Conservation (phyloP, 2,888 invertebrate species). For the Masnerella sp. region DNA sequence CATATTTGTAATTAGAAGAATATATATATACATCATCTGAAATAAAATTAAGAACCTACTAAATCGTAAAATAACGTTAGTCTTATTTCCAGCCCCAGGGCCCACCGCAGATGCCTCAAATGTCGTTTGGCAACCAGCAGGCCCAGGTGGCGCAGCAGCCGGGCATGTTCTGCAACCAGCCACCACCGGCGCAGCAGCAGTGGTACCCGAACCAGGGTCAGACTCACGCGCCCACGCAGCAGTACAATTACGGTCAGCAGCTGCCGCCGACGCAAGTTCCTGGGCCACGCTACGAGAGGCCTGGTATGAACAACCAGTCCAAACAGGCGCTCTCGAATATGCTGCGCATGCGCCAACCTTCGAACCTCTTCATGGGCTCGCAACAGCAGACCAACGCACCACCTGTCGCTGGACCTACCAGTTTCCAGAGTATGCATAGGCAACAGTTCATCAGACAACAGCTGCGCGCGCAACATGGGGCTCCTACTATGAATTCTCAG, state of each 20-base stretch:
- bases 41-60: not conserved
- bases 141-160: conserved; percentile 73
- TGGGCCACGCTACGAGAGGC: conserved; percentile 76
- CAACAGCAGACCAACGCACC: conserved; percentile 72
- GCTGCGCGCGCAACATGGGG: conserved; percentile 74
- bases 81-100: conserved; percentile 63
- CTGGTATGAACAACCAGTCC: conserved; percentile 83
- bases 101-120: conserved; percentile 70
- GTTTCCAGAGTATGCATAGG: conserved; percentile 77
- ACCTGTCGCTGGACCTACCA: conserved; percentile 70
- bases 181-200: conserved; percentile 78
- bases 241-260: conserved; percentile 79
- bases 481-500: conserved; percentile 77
- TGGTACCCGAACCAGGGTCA: conserved; percentile 74
- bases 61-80: not conserved
- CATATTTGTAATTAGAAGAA: too few species aligned
- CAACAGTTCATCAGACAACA: conserved; percentile 77
- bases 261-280: conserved; percentile 74
- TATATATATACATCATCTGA: too few species aligned
- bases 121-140: conserved; percentile 72
- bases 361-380: conserved; percentile 77
- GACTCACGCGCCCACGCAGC: conserved; percentile 72
- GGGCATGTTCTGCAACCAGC: conserved; percentile 77
- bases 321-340: conserved; percentile 93
- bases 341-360: conserved; percentile 87